Base-by-base conservation (phyloP, 2,113 vertebrate species). In the Oophaga pumilio region DNA sequence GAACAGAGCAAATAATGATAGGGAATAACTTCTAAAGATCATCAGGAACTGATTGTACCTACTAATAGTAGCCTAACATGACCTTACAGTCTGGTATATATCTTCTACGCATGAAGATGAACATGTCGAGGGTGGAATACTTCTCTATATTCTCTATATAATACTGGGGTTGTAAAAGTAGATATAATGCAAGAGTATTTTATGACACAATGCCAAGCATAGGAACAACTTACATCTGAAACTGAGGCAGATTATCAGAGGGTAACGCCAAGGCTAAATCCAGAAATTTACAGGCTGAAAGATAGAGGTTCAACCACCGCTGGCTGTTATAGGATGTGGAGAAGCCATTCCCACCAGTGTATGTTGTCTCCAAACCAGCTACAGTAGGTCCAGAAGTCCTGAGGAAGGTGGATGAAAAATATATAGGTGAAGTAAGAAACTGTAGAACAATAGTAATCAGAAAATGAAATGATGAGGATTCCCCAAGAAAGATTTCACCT, bases 291-390 rank as follows among this genome's bases (percentile, higher is more conserved):
- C 98, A 99, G 89, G 98, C 98, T 0, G 98, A 98, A 85, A 99
- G 94, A 92, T 99, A 99, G n/a, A 99, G 96, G 92, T 99, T 99
- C 91, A 99, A 92, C 98, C 98, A 99, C 26, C 97, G 97, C 91
- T 99, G 98, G 91, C 97, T 99, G 90, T 99, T 99, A 92, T 99
- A 99, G 74, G 98, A 99, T 1, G 98, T 99, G 80, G 98, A 99
- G 91, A 99, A 99, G 80, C 98, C 98, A 76, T 99, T 99, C 57
- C 98, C 98, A 0, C 98, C 98, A 7, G 97, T 98, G 76, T 99
- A 99, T 0, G 98, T 99, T 0, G 98, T 98, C 92, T 99, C 98
- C 90, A 99, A 91, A 62, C 98, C 98, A 89, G 97, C 97, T 81
- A 97, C 96, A 22, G 98, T 98, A 0, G 98, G 98, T 43, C 96